phyloP scores from a whole-genome alignment of 2,888 invertebrate genomes.

The Neoaliturus tenellus region DNA sequence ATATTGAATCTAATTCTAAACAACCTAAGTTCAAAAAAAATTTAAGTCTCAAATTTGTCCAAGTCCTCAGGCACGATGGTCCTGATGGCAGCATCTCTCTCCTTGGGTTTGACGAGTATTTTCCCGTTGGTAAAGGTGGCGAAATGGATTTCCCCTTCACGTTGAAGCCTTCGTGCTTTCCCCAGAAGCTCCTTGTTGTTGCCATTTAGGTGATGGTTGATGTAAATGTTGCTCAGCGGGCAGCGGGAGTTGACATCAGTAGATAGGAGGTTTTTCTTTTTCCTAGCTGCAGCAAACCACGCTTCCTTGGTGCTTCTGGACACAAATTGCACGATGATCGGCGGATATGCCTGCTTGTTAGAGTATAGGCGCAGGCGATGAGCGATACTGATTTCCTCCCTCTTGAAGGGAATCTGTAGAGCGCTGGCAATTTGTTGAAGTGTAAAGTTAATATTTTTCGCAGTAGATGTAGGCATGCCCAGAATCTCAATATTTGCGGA shows the following conservation, averaged over 20 bases:
- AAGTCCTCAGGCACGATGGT: too few relatives aligned
- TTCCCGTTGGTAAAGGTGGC: neutral
- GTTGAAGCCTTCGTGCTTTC: neutral
- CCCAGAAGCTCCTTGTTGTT: neutral
- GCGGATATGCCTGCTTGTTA: neutral
- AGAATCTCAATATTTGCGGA: constrained; percentile 22
- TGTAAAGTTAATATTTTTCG: neutral
- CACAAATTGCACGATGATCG: constrained; percentile 14
- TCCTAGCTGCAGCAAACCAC: neutral
- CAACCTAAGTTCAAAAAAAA: neutral
- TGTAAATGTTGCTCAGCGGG: neutral
- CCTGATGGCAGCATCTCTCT: neutral
- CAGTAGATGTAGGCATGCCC: neutral
- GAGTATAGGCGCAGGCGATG: constrained; percentile 9
- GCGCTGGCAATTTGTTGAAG: neutral
- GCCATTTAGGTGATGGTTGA: neutral
- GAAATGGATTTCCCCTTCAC: neutral
- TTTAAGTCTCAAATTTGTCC: neutral
- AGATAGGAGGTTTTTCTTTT: neutral
- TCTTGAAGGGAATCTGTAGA: neutral
- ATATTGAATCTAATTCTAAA: neutral
- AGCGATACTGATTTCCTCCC: constrained; percentile 27
- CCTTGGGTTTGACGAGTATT: neutral
- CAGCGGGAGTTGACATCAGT: neutral
- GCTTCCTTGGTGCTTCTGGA: neutral